Base-by-base conservation (phyloP, 2,888 invertebrate genomes). In the Pseudoips prasinana region DNA sequence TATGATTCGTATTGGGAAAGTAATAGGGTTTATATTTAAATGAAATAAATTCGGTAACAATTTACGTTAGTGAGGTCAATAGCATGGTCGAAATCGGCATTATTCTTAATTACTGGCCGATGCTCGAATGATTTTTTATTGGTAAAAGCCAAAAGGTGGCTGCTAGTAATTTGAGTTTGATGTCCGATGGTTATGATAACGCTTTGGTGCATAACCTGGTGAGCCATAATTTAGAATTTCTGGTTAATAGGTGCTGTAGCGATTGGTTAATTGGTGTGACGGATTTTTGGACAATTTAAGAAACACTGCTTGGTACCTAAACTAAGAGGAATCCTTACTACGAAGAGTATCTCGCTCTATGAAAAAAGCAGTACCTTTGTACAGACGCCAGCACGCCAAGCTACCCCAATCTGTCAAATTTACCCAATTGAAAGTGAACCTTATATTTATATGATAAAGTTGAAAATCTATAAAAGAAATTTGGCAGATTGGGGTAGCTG, bases 61-160 rank as follows among this genome's bases (percentile, higher is more conserved):
- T 75, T 62, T 64, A 39, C 36, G 52, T 46, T 19, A 46, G 51
- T 69, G 75, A 84, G 85, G 84, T 86, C 83, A 84, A 82, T 81
- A 82, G 73, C 82, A 72, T 66, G 66, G 70, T 77, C 74, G 71
- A 84, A 82, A 83, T 84, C 68, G 74, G 79, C 70, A 76, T 75
- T 55, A 76, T 75, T 55, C 75, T 80, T 83, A 82, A 84, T 83
- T 82, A 71, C 73, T 64, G 66, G 59, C 60, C 63, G 66, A 69
- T 68, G 59, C 48, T 51, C 59, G 57, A 59, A 55, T 57, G 59
- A 49, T 58, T 66, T 67, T 64, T 60, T 60, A 61, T 50, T 55
- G 52, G 58, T 52, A 41, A 56, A 50, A 58, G 58, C 50, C 53
- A 14, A 20, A 20, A 20, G 58, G 50, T 58, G 49, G 52, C 52